These are phyloP conservation scores for Xyrauchen texanus DNA, from an alignment of 2,113 vertebrate species.

Conservation along the genomic window DNA sequence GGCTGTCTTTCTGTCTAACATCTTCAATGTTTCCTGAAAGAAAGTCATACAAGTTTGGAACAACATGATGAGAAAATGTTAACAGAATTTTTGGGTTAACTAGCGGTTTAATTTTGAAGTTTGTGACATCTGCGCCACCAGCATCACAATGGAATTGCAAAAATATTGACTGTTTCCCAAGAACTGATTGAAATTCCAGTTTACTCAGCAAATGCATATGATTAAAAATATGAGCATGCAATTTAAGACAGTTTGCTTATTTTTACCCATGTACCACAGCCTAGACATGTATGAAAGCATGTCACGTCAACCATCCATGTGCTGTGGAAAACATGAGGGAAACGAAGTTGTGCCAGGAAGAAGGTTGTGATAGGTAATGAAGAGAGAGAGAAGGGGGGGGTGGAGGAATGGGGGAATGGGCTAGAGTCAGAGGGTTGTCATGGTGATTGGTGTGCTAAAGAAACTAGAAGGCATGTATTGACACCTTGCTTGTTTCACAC, in stretches of 20 bases:
- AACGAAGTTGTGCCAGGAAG: constrained; percentile 44
- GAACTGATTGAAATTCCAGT: no score
- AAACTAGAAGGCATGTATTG: constrained; percentile 59
- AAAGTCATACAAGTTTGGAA: no score
- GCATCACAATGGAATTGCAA: no score
- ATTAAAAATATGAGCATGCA: not conserved
- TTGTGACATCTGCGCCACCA: no score
- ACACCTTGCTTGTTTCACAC: constrained; percentile 58
- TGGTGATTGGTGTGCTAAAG: constrained; percentile 73
- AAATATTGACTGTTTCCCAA: not conserved
- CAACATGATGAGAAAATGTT: no score
- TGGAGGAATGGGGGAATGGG: constrained; percentile 68
- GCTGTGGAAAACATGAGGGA: constrained; percentile 37
- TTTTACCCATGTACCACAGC: not conserved
- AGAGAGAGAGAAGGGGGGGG: constrained; percentile 47
- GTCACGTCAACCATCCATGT: constrained; percentile 23
- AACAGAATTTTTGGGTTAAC: no score
- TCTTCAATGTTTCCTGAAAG: no score
- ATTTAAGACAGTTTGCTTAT: not conserved
- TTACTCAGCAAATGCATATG: not conserved
- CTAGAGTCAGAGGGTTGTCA: constrained; percentile 78
- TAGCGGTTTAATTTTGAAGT: no score
- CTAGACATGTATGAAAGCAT: not conserved
- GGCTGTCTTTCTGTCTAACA: no score
- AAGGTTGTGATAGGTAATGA: constrained; percentile 24